A percentile compares a stretch with the other conserved stretches of the same genome.
Evolutionary conservation across 2,113 vertebrate species (phyloP).

Genomic region (Brachypodius melanocephalos): DNA sequence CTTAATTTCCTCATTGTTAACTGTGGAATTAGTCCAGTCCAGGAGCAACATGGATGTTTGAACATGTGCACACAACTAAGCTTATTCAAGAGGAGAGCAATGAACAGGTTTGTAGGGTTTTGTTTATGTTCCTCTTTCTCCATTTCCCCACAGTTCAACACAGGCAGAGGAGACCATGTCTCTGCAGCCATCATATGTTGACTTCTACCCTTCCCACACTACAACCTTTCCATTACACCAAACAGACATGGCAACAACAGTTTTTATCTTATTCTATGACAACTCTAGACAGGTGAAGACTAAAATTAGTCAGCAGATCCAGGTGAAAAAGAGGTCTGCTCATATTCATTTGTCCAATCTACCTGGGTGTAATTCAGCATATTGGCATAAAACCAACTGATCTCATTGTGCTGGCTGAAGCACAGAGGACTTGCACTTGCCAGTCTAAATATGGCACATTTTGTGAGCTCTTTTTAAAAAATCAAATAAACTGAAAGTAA

Average conservation of each 20-base stretch:
- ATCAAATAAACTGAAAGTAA: not conserved
- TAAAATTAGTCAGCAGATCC: not conserved
- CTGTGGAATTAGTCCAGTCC: not conserved
- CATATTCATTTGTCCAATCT: not conserved
- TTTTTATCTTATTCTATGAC: not conserved
- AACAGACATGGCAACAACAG: not conserved
- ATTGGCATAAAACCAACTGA: not conserved
- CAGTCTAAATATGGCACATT: not conserved
- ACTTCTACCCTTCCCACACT: rapidly evolving
- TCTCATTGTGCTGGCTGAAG: not conserved
- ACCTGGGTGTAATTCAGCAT: not conserved
- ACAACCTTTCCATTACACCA: not conserved
- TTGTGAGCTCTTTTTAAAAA: not conserved
- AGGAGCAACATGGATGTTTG: not conserved
- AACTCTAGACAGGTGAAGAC: not conserved
- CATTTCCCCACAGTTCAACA: not conserved
- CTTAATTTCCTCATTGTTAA: not conserved
- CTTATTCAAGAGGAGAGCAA: not conserved
- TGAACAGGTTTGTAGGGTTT: not conserved
- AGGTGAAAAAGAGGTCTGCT: not conserved
- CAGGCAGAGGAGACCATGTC: not conserved
- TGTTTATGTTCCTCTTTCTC: not conserved
- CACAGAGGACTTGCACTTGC: not conserved
- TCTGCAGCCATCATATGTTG: not conserved
- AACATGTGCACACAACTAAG: not conserved